phyloP scores from a whole-genome alignment of 2,888 invertebrate species.

The Thecophora atra region DNA sequence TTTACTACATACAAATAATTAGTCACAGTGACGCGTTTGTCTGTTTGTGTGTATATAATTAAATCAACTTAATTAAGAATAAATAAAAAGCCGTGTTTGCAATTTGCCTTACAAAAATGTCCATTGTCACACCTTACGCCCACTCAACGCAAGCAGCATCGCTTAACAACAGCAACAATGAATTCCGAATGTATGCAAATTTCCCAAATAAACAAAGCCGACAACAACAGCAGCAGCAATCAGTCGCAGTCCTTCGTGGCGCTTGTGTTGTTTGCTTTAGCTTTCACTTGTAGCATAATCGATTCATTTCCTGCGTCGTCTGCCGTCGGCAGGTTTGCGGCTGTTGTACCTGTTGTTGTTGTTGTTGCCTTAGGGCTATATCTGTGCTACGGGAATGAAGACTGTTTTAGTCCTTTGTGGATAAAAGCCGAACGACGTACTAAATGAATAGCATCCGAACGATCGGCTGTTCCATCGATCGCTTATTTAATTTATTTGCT shows the following conservation, averaged over 20 bases:
- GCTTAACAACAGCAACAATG: background rate
- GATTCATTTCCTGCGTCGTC: background rate
- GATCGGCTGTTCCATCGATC: background rate
- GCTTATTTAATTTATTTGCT: background rate
- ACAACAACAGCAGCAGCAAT: background rate
- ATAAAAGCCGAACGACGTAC: background rate
- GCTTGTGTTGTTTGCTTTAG: background rate
- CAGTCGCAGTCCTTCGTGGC: background rate
- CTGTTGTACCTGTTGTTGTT: constrained; percentile 21
- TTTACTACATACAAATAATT: too few relatives aligned
- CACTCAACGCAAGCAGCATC: background rate
- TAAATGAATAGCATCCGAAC: background rate
- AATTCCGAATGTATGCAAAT: background rate
- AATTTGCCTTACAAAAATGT: background rate
- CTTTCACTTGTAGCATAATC: background rate
- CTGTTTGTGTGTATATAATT: constrained; percentile 33
- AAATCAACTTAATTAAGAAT: constrained; percentile 45
- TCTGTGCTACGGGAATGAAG: constrained; percentile 26
- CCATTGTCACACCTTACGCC: background rate
- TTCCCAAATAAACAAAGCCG: background rate
- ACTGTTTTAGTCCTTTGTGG: constrained; percentile 24
- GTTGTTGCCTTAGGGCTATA: background rate
- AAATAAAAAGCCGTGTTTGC: constrained; percentile 47
- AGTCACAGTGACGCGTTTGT: too few relatives aligned
- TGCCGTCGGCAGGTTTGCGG: constrained; percentile 7